Evolutionary conservation across 2,113 vertebrate species (phyloP).

Genomic region (Corythornis vintsioides): DNA sequence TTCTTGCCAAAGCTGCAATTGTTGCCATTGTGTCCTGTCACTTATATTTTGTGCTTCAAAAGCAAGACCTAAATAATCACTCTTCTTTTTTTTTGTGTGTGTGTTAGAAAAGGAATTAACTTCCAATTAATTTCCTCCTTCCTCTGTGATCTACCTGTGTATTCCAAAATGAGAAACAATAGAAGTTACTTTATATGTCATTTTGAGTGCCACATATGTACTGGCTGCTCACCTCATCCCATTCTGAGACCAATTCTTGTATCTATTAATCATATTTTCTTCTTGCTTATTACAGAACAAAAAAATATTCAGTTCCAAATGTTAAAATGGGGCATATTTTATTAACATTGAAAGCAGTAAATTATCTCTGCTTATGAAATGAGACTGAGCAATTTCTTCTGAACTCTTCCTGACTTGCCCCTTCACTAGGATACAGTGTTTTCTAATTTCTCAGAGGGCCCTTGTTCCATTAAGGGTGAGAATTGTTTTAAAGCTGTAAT

Average conservation of each 20-base stretch:
- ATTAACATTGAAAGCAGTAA: conserved; percentile 66
- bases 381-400: conserved; percentile 62
- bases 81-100: conserved; percentile 4
- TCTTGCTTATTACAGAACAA: conserved; percentile 30
- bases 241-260: conserved; percentile 42
- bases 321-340: conserved; percentile 67
- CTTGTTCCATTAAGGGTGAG: conserved; percentile 70
- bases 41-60: conserved; percentile 66
- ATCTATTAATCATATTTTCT: conserved; percentile 61
- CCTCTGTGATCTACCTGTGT: conserved; percentile 68
- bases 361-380: conserved; percentile 70
- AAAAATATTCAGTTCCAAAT: conserved; percentile 48
- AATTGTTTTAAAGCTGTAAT: conserved; percentile 66
- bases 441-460: conserved; percentile 69
- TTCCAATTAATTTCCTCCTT: conserved; percentile 55
- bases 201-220: not conserved
- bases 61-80: conserved; percentile 58
- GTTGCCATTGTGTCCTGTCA: conserved; percentile 36
- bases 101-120: conserved; percentile 70
- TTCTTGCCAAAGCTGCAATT: conserved; percentile 47
- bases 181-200: conserved; percentile 15
- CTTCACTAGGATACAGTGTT: conserved; percentile 54
- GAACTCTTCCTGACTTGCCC: conserved; percentile 65
- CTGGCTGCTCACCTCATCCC: conserved; percentile 1
- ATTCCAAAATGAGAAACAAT: conserved; percentile 44